Conservation (phyloP, 2,113 vertebrate species). For the human (Homo sapiens) region GRCh38 chr14:85051001-85051500, state of each 20-base stretch:
- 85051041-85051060: neutral
- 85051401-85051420: neutral
- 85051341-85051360: neutral
- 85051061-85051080: neutral
- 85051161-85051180: too few species aligned
- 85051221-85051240: neutral
- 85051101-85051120: too few species aligned
- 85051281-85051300: neutral
- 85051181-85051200: neutral
- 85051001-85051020: neutral
- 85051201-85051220: neutral
- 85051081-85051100: neutral
- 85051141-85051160: too few species aligned
- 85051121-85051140: too few species aligned
- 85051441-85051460: neutral
- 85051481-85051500: neutral
- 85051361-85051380: rapidly evolving
- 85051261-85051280: neutral
- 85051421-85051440: neutral
- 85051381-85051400: neutral
- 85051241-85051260: neutral
- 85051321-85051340: neutral
- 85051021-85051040: rapidly evolving
- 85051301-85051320: neutral
- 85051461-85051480: neutral